phyloP scores from a whole-genome alignment of 1,140 invertebrate species.

The Oreohelix idahoensis region DNA sequence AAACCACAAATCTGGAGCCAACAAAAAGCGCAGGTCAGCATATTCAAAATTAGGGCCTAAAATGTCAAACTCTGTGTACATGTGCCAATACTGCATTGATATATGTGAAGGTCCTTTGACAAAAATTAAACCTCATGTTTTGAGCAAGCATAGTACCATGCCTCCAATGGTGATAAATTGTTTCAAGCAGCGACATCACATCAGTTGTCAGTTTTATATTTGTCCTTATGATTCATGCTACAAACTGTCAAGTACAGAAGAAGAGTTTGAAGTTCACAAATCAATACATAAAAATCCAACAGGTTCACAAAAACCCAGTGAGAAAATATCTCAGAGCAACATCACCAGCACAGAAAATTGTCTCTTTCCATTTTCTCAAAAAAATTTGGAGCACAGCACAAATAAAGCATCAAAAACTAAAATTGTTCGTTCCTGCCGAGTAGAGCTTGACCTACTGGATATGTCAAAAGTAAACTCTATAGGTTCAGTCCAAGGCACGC shows the following conservation, averaged over 20 bases:
- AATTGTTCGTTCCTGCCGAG: conserved; percentile 9
- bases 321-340: not conserved
- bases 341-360: not conserved
- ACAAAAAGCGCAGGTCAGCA: not conserved
- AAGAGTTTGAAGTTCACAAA: not conserved
- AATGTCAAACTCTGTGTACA: conserved; percentile 14
- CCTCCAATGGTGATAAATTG: conserved; percentile 30
- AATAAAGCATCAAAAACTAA: not conserved
- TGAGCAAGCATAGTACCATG: not conserved
- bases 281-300: not conserved
- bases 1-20: not conserved
- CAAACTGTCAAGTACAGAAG: conserved; percentile 1
- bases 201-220: conserved; percentile 8
- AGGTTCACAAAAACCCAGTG: not conserved
- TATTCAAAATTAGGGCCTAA: not conserved
- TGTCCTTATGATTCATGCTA: conserved; percentile 13
- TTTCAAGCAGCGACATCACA: conserved; percentile 16
- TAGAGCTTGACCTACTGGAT: conserved; percentile 21
- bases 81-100: conserved; percentile 27
- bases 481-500: not conserved
- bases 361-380: not conserved
- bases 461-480: not conserved
- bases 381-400: not conserved
- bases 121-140: conserved; percentile 30
- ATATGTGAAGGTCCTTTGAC: conserved; percentile 3